phyloP scores from a whole-genome alignment of 2,797 vertebrate species.

The Chaenodraco wilsoni region DNA sequence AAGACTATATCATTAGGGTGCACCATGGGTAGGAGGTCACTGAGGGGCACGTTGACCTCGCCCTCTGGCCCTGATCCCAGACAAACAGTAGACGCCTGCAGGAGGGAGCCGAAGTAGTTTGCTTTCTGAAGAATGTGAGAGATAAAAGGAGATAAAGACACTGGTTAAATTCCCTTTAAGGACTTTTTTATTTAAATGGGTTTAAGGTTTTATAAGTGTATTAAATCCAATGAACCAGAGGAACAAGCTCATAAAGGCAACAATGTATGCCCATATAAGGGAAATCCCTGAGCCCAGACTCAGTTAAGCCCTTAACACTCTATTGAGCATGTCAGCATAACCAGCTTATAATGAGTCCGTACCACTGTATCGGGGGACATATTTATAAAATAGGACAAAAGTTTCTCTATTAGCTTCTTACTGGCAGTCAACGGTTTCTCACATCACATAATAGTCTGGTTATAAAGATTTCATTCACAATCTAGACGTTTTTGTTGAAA shows the following conservation, averaged over 20 bases:
- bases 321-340: conserved; percentile 56
- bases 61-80: conserved; percentile 87
- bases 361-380: conserved; percentile 23
- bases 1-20: conserved; percentile 93
- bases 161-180: neutral
- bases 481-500: neutral
- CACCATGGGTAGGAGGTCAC: conserved; percentile 93
- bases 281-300: conserved; percentile 18
- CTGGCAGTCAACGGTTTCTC: conserved; percentile 6
- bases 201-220: neutral
- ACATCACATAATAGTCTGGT: conserved; percentile 7
- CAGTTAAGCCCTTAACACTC: conserved; percentile 53
- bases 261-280: conserved; percentile 53
- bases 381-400: conserved; percentile 54
- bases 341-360: conserved; percentile 47
- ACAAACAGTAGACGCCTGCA: conserved; percentile 92
- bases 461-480: neutral
- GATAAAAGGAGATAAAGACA: neutral
- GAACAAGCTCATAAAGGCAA: neutral
- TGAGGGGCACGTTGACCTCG: conserved; percentile 89
- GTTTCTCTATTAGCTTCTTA: conserved; percentile 3
- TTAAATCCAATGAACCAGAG: conserved; percentile 4
- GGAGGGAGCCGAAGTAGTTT: conserved; percentile 94
- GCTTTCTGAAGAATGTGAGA: conserved; percentile 82
- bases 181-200: neutral